Base-by-base conservation (phyloP, 2,888 invertebrate species). In the Chelonus formosanus region DNA sequence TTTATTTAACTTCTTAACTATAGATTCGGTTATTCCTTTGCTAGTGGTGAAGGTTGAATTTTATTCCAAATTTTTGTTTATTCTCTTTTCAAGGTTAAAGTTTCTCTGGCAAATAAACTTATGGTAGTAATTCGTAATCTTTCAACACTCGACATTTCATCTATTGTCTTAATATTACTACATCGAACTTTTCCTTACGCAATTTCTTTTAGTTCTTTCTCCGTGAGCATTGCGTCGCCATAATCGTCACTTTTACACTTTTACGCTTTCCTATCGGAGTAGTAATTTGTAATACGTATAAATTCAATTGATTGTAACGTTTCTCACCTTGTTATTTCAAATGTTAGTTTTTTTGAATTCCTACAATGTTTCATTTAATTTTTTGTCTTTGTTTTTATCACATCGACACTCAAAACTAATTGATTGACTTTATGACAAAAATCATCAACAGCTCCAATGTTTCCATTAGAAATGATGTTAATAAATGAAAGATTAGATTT, bases 121-220 rank as follows among this genome's bases (percentile, higher is more conserved):
- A 63, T 68, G 40, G 10, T 59, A 67, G 65, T 55, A 47, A 58
- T 69, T 69, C 50, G 61, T 65, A 59, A 62, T 57, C 56, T 40
- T 52, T 53, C 53, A 63, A 61, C 68, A 55, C 40, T 2, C 10
- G 35, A 53, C 31, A 64, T 61, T 65, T 59, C 50, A 56, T 67
- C 70, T 67, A 72, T 69, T 65, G 67, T 67, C 65, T 67, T 63
- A 20, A 20, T 20, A 54, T 69, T 71, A 67, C 68, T 67, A 64
- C 61, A 69, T 67, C 53, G 36, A 56, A 65, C 55, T 70, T 70
- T 69, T 67, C 53, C 65, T 69, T 71, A 64, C 64, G 71, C 66
- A 70, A 70, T 50, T 34, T 58, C 20, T 45, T 44, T 40, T 10
- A 4, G n/a, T 55, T 55, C 36, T 55, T 34, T 44, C 35, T 43